These are phyloP conservation scores for Chloroceryle aenea DNA, from an alignment of 2,113 vertebrate species.

Conservation along the genomic window DNA sequence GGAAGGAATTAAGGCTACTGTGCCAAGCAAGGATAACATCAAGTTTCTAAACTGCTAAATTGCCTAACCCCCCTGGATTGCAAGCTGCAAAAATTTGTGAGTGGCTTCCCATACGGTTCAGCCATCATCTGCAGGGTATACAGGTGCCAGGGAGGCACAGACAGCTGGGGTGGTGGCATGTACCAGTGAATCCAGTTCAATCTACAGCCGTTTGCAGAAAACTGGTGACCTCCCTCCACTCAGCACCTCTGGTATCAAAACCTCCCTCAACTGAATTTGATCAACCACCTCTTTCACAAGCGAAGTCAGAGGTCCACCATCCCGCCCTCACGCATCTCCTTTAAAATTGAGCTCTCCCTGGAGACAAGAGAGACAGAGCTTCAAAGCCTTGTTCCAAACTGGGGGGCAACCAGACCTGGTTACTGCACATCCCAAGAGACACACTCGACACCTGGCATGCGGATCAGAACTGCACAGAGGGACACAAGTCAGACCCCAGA, in stretches of 20 bases:
- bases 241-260: neutral
- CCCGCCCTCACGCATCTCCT: neutral
- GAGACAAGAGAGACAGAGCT: neutral
- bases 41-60: neutral
- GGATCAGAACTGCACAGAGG: neutral
- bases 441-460: accelerated
- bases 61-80: neutral
- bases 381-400: neutral
- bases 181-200: neutral
- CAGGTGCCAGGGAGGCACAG: neutral
- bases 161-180: neutral
- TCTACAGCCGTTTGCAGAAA: neutral
- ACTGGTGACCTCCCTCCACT: neutral
- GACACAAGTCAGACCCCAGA: neutral
- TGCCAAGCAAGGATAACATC: neutral
- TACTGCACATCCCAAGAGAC: neutral
- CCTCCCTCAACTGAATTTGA: neutral
- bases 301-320: neutral
- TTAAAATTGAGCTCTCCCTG: neutral
- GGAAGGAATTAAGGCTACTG: neutral
- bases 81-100: neutral
- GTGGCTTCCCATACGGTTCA: neutral
- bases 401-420: accelerated
- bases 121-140: accelerated
- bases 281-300: neutral